Conservation (phyloP, 2,888 invertebrate genomes). For the Sialis lutaria region DNA sequence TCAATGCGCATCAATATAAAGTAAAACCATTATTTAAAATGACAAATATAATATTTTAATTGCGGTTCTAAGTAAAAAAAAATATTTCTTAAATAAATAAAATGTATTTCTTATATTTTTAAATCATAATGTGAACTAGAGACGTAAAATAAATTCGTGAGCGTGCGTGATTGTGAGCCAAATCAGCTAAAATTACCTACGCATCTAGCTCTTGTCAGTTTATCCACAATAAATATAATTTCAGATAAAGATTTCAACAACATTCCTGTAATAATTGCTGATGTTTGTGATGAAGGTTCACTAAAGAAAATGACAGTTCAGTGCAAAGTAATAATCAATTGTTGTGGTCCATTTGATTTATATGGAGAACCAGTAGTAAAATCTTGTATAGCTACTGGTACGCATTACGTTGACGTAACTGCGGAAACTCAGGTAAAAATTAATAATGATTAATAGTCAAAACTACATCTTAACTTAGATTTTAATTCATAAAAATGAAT, state of each 20-base stretch:
- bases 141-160: too few species aligned
- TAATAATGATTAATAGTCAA: background rate
- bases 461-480: too few species aligned
- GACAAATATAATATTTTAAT: too few species aligned
- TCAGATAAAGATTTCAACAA: conserved; percentile 39
- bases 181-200: too few species aligned
- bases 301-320: conserved; percentile 64
- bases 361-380: conserved; percentile 81
- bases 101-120: too few species aligned
- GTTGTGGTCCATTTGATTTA: conserved; percentile 79
- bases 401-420: conserved; percentile 83
- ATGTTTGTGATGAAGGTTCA: conserved; percentile 54
- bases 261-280: conserved; percentile 57
- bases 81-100: too few species aligned
- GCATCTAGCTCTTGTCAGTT: too few species aligned
- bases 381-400: conserved; percentile 57
- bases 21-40: too few species aligned
- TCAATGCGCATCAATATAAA: too few species aligned
- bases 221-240: conserved; percentile 8
- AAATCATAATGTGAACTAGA: too few species aligned
- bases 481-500: conserved; percentile 4
- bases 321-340: conserved; percentile 70
- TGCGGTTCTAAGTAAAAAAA: too few species aligned
- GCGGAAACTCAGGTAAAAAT: conserved; percentile 66
- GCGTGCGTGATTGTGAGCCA: too few species aligned